Evolutionary conservation across 2,888 invertebrate species (phyloP).

Genomic region (Leptopterna dolabrata): DNA sequence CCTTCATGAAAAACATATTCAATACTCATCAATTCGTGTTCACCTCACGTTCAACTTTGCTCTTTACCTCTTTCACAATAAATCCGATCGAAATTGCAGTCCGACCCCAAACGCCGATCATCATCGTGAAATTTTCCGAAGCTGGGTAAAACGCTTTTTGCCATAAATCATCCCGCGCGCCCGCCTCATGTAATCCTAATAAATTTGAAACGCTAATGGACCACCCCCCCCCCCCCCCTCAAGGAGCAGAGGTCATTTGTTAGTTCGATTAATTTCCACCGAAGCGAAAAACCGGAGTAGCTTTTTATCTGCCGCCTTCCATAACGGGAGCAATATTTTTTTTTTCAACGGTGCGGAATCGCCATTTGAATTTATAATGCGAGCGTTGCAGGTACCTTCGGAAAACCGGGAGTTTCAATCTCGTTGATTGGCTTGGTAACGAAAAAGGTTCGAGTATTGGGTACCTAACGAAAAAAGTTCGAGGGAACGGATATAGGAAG

Average conservation of each 20-base stretch:
- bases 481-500: too few species aligned
- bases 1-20: too few species aligned
- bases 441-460: too few species aligned
- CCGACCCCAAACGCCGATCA: not conserved
- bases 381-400: not conserved
- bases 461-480: too few species aligned
- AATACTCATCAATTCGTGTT: too few species aligned
- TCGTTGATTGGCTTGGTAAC: too few species aligned
- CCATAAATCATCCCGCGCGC: constrained; percentile 14
- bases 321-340: not conserved
- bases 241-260: constrained; percentile 30
- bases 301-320: not conserved
- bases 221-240: not conserved
- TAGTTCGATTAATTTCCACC: constrained; percentile 35
- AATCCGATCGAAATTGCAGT: not conserved
- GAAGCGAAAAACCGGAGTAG: not conserved
- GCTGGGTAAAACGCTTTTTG: not conserved
- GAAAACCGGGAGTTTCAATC: not conserved
- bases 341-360: not conserved
- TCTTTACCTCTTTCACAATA: not conserved
- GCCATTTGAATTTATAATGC: constrained; percentile 13
- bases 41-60: too few species aligned
- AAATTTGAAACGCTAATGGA: constrained; percentile 45
- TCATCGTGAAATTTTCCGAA: not conserved
- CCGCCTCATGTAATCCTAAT: constrained; percentile 36